phyloP scores from a whole-genome alignment of 2,797 vertebrate genomes.

The Rhinophrynus dorsalis region DNA sequence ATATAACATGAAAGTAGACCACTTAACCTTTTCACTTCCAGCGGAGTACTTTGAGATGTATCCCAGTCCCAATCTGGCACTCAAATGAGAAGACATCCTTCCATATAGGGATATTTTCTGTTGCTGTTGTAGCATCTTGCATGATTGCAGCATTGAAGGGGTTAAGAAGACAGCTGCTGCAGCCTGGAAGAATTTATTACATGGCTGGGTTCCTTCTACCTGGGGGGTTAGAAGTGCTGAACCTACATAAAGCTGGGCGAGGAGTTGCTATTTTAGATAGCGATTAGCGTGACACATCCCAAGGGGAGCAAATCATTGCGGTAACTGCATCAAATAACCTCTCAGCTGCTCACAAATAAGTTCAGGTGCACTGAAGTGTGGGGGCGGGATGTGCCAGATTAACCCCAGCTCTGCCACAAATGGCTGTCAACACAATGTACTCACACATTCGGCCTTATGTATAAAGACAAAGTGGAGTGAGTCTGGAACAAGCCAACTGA shows the following conservation, averaged over 20 bases:
- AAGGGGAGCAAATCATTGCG: conserved; percentile 24
- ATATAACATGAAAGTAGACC: too few species aligned
- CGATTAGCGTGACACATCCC: conserved; percentile 36
- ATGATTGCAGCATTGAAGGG: background rate
- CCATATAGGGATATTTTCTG: background rate
- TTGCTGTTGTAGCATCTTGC: background rate
- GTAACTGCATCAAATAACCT: conserved; percentile 35
- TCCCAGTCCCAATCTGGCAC: too few species aligned
- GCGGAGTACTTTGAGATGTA: too few species aligned
- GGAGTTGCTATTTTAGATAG: conserved; percentile 33
- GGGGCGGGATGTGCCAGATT: conserved; percentile 27
- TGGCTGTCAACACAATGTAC: too few species aligned
- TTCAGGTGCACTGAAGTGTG: conserved; percentile 31
- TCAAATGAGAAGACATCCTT: background rate
- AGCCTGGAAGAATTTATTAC: background rate
- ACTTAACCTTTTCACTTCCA: too few species aligned
- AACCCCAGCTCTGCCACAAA: conserved; percentile 1
- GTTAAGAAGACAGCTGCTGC: conserved; percentile 14
- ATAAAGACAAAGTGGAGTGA: too few species aligned
- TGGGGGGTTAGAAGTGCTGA: conserved; percentile 20
- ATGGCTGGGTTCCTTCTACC: background rate
- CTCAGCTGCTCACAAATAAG: conserved; percentile 35
- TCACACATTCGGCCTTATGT: too few species aligned
- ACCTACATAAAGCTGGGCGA: conserved; percentile 14
- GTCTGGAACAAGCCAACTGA: too few species aligned